Evolutionary conservation across 2,113 vertebrate genomes (phyloP), one percentile per base, ranked within the genome.

Genomic region (Dicentrarchus labrax): DNA sequence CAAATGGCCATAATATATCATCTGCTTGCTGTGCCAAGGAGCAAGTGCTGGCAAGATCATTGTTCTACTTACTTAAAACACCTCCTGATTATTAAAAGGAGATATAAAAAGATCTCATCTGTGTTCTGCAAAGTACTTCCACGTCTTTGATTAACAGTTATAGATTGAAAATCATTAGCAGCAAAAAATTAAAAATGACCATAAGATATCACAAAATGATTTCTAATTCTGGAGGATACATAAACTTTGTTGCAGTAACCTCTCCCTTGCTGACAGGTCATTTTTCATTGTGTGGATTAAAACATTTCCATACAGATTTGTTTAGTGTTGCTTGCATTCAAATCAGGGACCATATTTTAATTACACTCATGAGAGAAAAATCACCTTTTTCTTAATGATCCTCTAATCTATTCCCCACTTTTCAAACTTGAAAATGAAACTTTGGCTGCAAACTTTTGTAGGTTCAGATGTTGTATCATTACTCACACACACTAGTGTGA

Each of bases 401-500:
- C 15, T 76, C 59, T 75, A 43, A 86, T 74, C 64, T 62, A 22
- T 59, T 60, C 39, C 21, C 60, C 51, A 62, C 50, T 75, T 74
- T 54, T 21, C 45, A 81, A 76, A 51, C 59, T 56, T 59, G 8
- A 59, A 88, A 72, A 83, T 70, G 24, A 51, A 72, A 70, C 61
- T 70, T 75, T 66, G 47, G 22, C 22, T 21, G 64, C 56, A 64
- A 68, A 78, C 51, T 13, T 62, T 53, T 78, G 68, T 60, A 41
- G 81, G 38, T 78, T 76, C 59, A 72, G 39, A 88, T 79, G 68
- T 78, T 64, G 54, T 61, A n/a, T 81, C 76, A 45, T 73, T 81
- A 50, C 73, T 82, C 75, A 78, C 61, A 78, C 61, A 45, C 21
- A 13, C 70, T 38, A 30, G 78, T 76, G 78, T 72, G 70, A 67